phyloP scores from a whole-genome alignment of 1,140 invertebrate genomes.

The Tetragonula clypearis region DNA sequence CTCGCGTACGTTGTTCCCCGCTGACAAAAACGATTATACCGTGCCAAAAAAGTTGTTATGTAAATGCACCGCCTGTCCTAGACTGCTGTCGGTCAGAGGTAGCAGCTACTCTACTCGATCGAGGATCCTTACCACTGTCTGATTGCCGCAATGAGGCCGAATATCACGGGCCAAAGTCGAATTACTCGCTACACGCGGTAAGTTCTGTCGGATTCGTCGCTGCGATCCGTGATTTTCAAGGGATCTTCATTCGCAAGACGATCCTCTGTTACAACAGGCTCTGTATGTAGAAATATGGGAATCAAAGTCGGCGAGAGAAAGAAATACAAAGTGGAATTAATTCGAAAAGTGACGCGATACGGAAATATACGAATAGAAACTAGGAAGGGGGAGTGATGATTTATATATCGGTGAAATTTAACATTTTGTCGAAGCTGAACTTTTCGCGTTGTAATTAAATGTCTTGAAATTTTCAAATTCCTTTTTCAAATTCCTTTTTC shows the following conservation, averaged over 20 bases:
- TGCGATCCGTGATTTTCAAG: too few species aligned
- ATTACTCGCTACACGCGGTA: background rate
- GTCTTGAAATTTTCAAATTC: too few species aligned
- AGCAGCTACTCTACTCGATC: conserved; percentile 37
- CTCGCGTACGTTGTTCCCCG: conserved; percentile 59
- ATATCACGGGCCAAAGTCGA: background rate
- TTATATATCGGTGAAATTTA: too few species aligned
- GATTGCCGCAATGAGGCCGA: background rate
- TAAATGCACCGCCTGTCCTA: conserved; percentile 72
- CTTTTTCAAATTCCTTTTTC: too few species aligned
- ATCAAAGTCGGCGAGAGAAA: background rate
- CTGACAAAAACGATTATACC: conserved; percentile 68
- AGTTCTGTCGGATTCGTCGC: background rate
- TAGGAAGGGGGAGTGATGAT: too few species aligned
- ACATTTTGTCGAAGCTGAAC: too few species aligned
- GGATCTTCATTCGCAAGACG: background rate
- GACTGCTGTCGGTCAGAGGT: conserved; percentile 63
- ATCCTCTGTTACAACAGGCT: background rate
- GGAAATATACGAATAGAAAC: too few species aligned
- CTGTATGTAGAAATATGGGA: background rate
- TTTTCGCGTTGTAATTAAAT: too few species aligned
- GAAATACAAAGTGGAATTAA: background rate
- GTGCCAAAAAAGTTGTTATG: conserved; percentile 79
- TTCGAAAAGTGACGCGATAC: too few species aligned
- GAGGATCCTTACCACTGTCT: background rate